Conservation (phyloP, 2,113 vertebrate genomes). For the Thunnus thynnus region DNA sequence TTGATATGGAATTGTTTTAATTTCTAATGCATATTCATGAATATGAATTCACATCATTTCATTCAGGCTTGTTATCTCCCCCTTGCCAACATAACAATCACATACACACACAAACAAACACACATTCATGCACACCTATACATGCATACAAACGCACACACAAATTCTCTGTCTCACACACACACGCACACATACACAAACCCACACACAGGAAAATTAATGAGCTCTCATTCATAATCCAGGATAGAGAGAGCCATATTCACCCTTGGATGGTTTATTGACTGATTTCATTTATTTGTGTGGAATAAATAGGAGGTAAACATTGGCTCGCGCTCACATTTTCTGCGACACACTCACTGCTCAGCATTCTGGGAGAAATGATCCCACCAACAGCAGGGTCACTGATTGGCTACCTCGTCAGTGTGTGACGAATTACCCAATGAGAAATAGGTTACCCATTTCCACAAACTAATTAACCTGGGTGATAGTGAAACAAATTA, state of each 20-base stretch:
- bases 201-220: slow-evolving; percentile 76
- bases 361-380: slow-evolving; percentile 90
- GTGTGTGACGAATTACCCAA: slow-evolving; percentile 99
- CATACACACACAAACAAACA: not conserved
- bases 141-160: slow-evolving; percentile 14
- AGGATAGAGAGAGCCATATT: slow-evolving; percentile 94
- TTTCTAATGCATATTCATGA: slow-evolving; percentile 5
- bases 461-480: slow-evolving; percentile 99
- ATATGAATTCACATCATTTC: slow-evolving; percentile 8
- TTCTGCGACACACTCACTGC: slow-evolving; percentile 89
- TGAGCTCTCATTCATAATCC: slow-evolving; percentile 85
- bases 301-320: slow-evolving; percentile 96
- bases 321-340: slow-evolving; percentile 87
- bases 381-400: slow-evolving; percentile 93
- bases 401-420: slow-evolving; percentile 95
- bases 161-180: slow-evolving; percentile 5
- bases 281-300: slow-evolving; percentile 99
- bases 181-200: slow-evolving; percentile 14
- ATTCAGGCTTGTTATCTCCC: not conserved
- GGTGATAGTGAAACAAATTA: slow-evolving; percentile 98
- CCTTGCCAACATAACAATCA: slow-evolving; percentile 5
- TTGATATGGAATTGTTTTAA: not conserved
- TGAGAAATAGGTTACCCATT: slow-evolving; percentile 98
- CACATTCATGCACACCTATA: not conserved
- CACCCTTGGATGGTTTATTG: slow-evolving; percentile 98